Evolutionary conservation across 23 tunicate species (phyloP).

Genomic region (Clavelina lepadiformis): DNA sequence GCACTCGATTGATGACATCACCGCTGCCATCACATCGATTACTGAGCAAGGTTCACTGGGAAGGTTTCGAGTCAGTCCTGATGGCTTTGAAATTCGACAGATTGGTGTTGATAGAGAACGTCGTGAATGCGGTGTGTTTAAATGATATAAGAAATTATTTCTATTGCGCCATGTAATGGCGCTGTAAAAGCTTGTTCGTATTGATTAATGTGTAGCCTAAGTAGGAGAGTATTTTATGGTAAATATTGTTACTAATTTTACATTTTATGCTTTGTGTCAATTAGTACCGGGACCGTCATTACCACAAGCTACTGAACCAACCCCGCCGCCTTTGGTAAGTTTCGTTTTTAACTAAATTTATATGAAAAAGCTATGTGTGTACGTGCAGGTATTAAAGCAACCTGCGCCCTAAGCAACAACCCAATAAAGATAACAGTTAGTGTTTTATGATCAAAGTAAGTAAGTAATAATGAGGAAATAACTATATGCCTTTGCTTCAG

Average conservation of each 20-base stretch:
- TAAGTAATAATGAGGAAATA: no score
- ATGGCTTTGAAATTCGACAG: slow-evolving; percentile 42
- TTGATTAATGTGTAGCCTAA: neutral
- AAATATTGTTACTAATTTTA: neutral
- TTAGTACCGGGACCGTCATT: slow-evolving; percentile 6
- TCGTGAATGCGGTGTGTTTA: slow-evolving; percentile 77
- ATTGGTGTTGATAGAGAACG: slow-evolving; percentile 58
- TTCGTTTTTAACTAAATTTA: no score
- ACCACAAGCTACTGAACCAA: neutral
- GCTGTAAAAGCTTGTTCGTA: neutral
- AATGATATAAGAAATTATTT: neutral
- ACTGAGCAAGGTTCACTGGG: slow-evolving; percentile 45
- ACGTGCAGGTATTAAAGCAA: no score
- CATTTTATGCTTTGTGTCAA: neutral
- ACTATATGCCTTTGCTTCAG: no score
- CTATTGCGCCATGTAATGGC: neutral
- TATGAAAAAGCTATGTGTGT: no score
- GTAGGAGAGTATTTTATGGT: neutral
- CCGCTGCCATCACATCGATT: slow-evolving; percentile 32
- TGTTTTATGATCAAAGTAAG: no score
- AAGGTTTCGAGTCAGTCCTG: slow-evolving; percentile 37
- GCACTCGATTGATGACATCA: slow-evolving; percentile 22
- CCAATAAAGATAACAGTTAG: no score
- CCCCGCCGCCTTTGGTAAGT: neutral
- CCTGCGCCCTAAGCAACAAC: no score